Base-by-base conservation (phyloP, 2,113 vertebrate genomes). In the Pipa parva region DNA sequence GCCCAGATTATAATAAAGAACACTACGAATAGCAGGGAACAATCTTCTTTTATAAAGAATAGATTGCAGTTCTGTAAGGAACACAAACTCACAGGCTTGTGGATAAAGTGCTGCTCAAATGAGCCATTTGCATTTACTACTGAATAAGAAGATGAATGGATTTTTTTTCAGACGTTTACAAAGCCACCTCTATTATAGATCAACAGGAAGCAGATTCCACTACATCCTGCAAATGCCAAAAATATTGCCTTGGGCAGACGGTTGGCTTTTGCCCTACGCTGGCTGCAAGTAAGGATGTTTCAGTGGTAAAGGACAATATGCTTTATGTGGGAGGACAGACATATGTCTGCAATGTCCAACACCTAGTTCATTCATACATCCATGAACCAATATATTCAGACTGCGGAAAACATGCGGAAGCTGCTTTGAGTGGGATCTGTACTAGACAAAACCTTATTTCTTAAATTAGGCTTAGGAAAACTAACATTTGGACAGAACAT, bases 241-340 rank as follows among this genome's bases (percentile, higher is more conserved):
- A 58, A 13, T 58, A 17, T 70, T 36, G 66, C 66, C 66, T 59
- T 59, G 48, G 49, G 66, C 57, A 70, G 7, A 58, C 37, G 46
- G 46, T 54, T n/a, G 66, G 66, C 66, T 70, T 70, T 70, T 70
- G 66, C 57, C 66, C 66, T 61, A 33, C 33, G 28, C 10, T 33
- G 56, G 45, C 65, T 49, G 11, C 10, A 33, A 70, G 66, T 54
- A 57, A 70, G 57, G 66, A 70, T 70, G 66, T 70, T 61, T 12
- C 57, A 61, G 18, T 7, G 25, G 25, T 24, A 13, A 58, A 70
- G 48, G 48, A 70, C 57, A 70, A 70, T 54, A 58, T 54, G 46
- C 50, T 70, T 70, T 70, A 52, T 70, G 39, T 45, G 31, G 52
- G 48, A 60, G 18, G 29, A 61, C 24, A 70, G 57, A 70, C 58